Percentiles rank a stretch among this genome's conserved stretches.
Evolutionary conservation across 2,797 vertebrate species (phyloP).

Genomic region (Lepilemur septentrionalis): DNA sequence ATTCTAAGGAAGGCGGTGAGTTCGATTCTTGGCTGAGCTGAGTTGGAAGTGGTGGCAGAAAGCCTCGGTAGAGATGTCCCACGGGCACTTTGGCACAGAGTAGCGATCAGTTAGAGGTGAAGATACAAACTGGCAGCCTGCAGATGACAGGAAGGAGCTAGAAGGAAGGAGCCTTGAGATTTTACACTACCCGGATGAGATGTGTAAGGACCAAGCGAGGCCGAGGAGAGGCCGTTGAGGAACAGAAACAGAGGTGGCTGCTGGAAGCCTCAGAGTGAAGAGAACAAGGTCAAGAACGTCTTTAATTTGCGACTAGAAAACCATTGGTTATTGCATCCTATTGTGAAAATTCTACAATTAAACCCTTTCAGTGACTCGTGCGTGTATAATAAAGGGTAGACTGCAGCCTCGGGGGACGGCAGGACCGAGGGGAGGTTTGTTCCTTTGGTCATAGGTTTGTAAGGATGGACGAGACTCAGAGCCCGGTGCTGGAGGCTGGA

Average conservation of each 20-base stretch:
- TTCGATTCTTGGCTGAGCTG: not conserved
- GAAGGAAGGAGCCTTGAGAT: not conserved
- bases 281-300: not conserved
- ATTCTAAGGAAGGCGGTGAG: not conserved
- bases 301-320: not conserved
- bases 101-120: accelerated
- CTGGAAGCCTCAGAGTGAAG: not conserved
- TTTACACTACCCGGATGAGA: not conserved
- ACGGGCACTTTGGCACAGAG: accelerated
- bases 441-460: not conserved
- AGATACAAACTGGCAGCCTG: accelerated
- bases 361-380: not conserved
- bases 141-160: not conserved
- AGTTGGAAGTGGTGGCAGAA: not conserved
- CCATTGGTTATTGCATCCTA: not conserved
- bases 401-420: not conserved
- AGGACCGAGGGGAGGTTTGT: accelerated
- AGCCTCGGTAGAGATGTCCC: not conserved
- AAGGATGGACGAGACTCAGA: not conserved
- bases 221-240: not conserved
- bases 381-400: accelerated
- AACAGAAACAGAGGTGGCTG: not conserved
- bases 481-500: not conserved
- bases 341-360: not conserved
- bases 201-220: not conserved